Evolutionary conservation across 2,888 invertebrate genomes (phyloP), one percentile per base, ranked within the genome.

Genomic region (Polia nebulosa): DNA sequence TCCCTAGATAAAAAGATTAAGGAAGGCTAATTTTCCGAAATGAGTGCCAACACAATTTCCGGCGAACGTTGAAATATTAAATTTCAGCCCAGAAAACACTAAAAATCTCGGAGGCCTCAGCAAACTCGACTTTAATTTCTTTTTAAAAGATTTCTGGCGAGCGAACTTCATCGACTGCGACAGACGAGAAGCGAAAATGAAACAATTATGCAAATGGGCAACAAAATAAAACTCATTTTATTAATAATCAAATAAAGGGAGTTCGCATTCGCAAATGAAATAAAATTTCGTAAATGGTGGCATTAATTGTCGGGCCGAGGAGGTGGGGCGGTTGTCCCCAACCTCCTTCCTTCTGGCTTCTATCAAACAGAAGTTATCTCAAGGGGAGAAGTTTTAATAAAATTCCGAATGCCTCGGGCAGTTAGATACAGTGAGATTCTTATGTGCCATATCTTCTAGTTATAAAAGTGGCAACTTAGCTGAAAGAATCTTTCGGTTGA

Each of bases 381-480:
- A 94, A 95, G 94, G 92, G 94, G 93, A 90, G 90, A 93, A 95
- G 90, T 94, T 95, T 94, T 95, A 94, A 95, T 95, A 95, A 95
- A 95, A 95, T 94, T 91, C 90, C 88, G 82, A 92, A 89, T 89
- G 94, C 95, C 93, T 87, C 87, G 76, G 91, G 95, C 94, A 86
- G 85, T 92, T 88, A 89, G 91, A 90, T 89, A 92, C 91, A 91
- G 87, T 88, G 86, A 88, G 88, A 90, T 90, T 93, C 89, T 90
- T 91, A 90, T 92, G 91, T 91, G 89, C 82, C 89, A 88, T 79
- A 82, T 91, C 87, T 89, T 84, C 80, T 87, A 89, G 89, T 87
- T 90, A 89, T 88, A 85, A 88, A 88, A 90, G 87, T 88, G 78
- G 86, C 82, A 89, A 89, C 88, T 91, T 87, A 85, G 85, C 86